Base-by-base conservation (phyloP, 2,888 invertebrate species). In the Microplitis manilae region DNA sequence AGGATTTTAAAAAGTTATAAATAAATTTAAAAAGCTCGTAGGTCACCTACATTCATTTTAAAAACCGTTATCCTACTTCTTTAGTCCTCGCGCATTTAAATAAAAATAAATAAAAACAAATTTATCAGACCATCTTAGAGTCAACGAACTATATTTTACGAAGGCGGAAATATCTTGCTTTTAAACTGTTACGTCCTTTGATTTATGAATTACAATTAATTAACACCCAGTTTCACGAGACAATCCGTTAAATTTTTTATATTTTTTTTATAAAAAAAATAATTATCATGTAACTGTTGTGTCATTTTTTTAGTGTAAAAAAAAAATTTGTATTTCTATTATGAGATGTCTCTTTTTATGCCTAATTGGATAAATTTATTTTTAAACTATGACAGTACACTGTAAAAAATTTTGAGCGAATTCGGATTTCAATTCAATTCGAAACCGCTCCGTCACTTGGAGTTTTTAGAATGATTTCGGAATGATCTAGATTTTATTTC, bases 131-230 rank as follows among this genome's bases (percentile, higher is more conserved):
- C 20, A 59, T 50, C 17, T 13, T 5, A 59, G 74, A 77, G 65
- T 79, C 75, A 78, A 77, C 59, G 80, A 76, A 79, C 80, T 76
- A 17, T 60, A 75, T 76, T 76, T 78, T 78, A 77, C 79, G 68
- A 79, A 79, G 79, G 76, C 79, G 76, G 73, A 59, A 50, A 50
- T 50, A 8, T 50, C 9, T 50, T 50, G 50, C 9, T 50, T 50
- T 64, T 7, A 69, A 76, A 67, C 20, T 60, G 50, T 50, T 50
- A 50, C 13, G 13, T 13, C 50, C 13, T 50, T 50, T 50, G 50
- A 50, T 50, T 50, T 50, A 50, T 50, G 50, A 50, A 50, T 50
- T 50, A 50, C 8, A 13, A 50, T 50, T 50, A 13, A 13, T 50
- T 13, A 50, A 50, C 13, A 50, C 13, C 50, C 50, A 50, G 50